These are phyloP conservation scores for Pristionchus maxplancki DNA, from an alignment of 2,888 invertebrate species.

Conservation along the genomic window DNA sequence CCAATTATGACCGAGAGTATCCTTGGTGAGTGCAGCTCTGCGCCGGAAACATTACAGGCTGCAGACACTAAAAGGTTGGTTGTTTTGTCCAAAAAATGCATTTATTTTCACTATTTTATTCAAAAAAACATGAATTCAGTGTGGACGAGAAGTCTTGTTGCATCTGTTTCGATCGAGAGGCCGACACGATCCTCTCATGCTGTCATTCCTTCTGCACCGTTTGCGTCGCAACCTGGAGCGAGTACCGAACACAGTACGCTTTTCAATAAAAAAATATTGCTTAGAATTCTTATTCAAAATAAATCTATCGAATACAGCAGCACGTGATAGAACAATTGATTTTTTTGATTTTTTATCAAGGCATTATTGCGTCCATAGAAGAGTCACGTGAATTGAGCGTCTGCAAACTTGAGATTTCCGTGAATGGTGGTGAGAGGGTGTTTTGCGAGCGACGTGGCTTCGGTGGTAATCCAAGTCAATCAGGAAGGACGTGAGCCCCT, in stretches of 20 bases:
- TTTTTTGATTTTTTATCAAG: too few species aligned
- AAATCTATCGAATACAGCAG: too few species aligned
- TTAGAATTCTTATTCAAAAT: too few species aligned
- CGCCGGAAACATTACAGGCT: not conserved
- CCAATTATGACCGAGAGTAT: not conserved
- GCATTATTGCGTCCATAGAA: too few species aligned
- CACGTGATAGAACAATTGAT: too few species aligned
- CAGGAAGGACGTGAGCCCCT: not conserved
- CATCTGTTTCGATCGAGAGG: constrained; percentile 43
- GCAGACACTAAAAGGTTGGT: not conserved
- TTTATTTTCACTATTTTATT: too few species aligned
- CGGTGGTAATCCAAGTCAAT: constrained; percentile 13
- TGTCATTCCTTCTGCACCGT: constrained; percentile 49
- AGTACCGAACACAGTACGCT: constrained; percentile 39
- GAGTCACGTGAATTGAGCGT: not conserved
- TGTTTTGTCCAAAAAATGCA: too few species aligned
- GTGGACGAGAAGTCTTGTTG: constrained; percentile 44
- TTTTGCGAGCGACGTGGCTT: not conserved
- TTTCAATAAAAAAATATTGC: not conserved
- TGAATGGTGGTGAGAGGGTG: constrained; percentile 25
- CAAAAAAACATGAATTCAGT: too few species aligned
- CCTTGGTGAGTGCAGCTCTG: not conserved
- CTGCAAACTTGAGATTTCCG: constrained; percentile 3
- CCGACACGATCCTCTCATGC: constrained; percentile 45
- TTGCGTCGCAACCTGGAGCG: constrained; percentile 43